Conservation (phyloP, 2,797 vertebrate species). For the Phyllotis vaccarum region DNA sequence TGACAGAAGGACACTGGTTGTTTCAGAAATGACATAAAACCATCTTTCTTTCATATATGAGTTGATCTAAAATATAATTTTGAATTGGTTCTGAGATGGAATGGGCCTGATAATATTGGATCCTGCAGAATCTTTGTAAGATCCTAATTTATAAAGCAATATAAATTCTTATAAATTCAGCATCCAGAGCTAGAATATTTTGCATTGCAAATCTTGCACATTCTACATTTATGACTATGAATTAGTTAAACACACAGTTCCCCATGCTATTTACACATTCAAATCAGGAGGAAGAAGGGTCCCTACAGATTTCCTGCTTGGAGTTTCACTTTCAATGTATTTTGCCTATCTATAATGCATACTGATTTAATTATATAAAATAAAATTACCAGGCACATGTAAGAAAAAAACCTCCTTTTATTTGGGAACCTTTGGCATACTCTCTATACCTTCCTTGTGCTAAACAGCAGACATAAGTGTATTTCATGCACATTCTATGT, state of each 20-base stretch:
- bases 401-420: neutral
- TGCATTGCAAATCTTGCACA: slow-evolving; percentile 67
- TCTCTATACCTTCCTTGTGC: neutral
- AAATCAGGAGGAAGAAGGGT: neutral
- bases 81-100: slow-evolving; percentile 37
- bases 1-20: neutral
- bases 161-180: slow-evolving; percentile 62
- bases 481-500: neutral
- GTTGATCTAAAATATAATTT: neutral
- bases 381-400: neutral
- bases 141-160: slow-evolving; percentile 53
- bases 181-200: slow-evolving; percentile 60
- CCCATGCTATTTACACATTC: slow-evolving; percentile 49
- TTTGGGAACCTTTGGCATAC: neutral
- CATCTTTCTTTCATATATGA: neutral
- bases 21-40: neutral
- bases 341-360: neutral
- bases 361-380: neutral
- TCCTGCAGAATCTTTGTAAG: neutral
- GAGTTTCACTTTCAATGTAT: neutral
- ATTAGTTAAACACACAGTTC: slow-evolving; percentile 58
- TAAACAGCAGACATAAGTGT: neutral
- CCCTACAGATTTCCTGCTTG: neutral
- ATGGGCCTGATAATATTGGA: neutral
- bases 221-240: slow-evolving; percentile 53